Evolutionary conservation across 2,888 invertebrate species (phyloP).

Genomic region (Nemapogon koenigi): DNA sequence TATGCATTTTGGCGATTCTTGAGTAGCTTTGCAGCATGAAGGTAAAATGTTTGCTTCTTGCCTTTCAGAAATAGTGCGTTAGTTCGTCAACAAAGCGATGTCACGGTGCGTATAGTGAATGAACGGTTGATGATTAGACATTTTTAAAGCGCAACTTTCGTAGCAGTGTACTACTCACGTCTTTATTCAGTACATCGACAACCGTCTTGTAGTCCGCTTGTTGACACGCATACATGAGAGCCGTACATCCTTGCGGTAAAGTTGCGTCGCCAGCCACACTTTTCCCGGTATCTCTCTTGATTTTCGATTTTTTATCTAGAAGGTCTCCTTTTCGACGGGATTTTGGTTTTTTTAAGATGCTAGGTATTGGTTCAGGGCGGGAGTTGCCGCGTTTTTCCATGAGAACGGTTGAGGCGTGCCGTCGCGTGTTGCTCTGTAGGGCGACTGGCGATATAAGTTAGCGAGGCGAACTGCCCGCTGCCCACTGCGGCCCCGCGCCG

Average conservation of each 20-base stretch:
- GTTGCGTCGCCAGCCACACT: constrained; percentile 41
- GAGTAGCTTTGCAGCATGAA: no score
- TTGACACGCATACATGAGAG: constrained; percentile 92
- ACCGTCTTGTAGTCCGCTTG: constrained; percentile 83
- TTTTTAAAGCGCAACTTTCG: no score
- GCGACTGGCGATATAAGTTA: no score
- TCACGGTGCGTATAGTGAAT: no score
- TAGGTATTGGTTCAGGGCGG: constrained; percentile 52
- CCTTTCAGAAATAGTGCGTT: no score
- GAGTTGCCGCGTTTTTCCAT: constrained; percentile 24
- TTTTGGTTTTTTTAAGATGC: constrained; percentile 54
- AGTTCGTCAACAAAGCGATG: no score
- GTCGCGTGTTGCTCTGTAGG: constrained; percentile 59
- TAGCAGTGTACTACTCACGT: no score
- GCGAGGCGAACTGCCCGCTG: constrained; percentile 42
- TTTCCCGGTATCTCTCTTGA: constrained; percentile 43
- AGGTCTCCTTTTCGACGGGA: constrained; percentile 41
- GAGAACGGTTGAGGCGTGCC: constrained; percentile 31
- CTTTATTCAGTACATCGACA: constrained; percentile 74
- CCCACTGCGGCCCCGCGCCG: constrained; percentile 11
- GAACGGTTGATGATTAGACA: no score
- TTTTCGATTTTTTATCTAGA: constrained; percentile 51
- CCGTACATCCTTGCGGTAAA: constrained; percentile 76
- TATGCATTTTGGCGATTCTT: no score
- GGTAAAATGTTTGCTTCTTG: no score